phyloP scores from a whole-genome alignment of 2,888 invertebrate species.

The Biston stratarius region DNA sequence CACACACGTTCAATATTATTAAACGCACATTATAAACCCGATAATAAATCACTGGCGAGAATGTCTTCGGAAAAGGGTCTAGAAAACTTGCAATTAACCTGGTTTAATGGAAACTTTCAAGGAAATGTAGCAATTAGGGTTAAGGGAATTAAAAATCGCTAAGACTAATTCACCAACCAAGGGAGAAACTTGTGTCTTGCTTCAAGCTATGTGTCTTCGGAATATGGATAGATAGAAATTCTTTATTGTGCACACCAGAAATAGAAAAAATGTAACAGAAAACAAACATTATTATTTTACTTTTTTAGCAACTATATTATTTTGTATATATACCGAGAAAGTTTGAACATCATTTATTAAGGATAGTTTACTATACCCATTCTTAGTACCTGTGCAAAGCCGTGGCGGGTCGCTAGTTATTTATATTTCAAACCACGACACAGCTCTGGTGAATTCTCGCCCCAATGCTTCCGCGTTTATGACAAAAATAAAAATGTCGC shows the following conservation, averaged over 20 bases:
- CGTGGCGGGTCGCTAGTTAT: too few relatives aligned
- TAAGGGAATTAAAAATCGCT: slow-evolving; percentile 25
- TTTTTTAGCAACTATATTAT: too few relatives aligned
- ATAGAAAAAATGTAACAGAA: too few relatives aligned
- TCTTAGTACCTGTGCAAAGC: too few relatives aligned
- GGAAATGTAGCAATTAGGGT: slow-evolving; percentile 54
- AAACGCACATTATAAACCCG: slow-evolving; percentile 44
- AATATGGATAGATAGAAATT: too few relatives aligned
- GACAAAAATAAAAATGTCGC: slow-evolving; percentile 33
- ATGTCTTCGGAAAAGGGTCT: slow-evolving; percentile 39
- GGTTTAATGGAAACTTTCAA: slow-evolving; percentile 47
- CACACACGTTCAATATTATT: slow-evolving; percentile 43
- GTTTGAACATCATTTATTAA: too few relatives aligned
- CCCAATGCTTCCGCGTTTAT: slow-evolving; percentile 37
- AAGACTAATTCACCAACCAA: background rate
- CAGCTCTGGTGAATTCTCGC: too few relatives aligned
- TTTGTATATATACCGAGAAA: too few relatives aligned
- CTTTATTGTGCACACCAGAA: too few relatives aligned
- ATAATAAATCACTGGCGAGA: slow-evolving; percentile 44
- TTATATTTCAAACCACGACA: too few relatives aligned
- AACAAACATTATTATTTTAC: too few relatives aligned
- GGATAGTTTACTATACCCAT: too few relatives aligned
- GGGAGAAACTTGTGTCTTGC: slow-evolving; percentile 41
- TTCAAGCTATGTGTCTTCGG: slow-evolving; percentile 5
- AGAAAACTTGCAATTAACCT: slow-evolving; percentile 60